Base-by-base conservation (phyloP, 2,888 invertebrate genomes). In the Dolichomitus sp. region DNA sequence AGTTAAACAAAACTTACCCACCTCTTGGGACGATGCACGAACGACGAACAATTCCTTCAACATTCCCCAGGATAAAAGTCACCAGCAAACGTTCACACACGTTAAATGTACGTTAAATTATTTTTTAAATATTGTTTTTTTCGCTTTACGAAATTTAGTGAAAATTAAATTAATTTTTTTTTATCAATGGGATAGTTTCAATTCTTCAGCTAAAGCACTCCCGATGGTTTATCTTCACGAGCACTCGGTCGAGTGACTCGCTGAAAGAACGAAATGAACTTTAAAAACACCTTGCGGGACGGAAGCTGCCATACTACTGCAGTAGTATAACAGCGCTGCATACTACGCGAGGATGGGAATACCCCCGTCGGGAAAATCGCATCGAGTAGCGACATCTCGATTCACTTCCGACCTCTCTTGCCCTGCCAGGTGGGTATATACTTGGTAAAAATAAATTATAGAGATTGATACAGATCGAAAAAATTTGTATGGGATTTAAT, bases 1-100 rank as follows among this genome's bases (percentile, higher is more conserved):
- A 65, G 37, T 50, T 63, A 69, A 42, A 84, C 65, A 83, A 89
- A 81, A 87, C 96, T 96, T 96, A 96, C 96, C 96, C 95, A 96
- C 96, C 96, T 96, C 96, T 96, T 96, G 96, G 95, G 96, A 96
- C 94, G 95, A 95, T 94, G 96, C 96, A 94, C 95, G 95, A 93
- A 95, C 94, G 92, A 96, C 94, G 93, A 96, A 94, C 94, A 95
- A 94, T 94, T 95, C 94, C 91, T 94, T 95, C 95, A 95, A 95
- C 94, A 94, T 94, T 92, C 92, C 93, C 92, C 90, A 88, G 54
- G 83, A 81, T 81, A 81, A 63, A 63, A 42, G 52, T 23, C 23
- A 50, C n/a, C 54, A n/a, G 50, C 63, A 59, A 69, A 78, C 65
- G 63, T 48, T 73, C 72, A 40, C 72, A 61, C 72, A 48, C 72